A percentile compares a stretch with the other conserved stretches of the same genome.
Evolutionary conservation across 2,113 vertebrate genomes (phyloP).

Genomic region (Electrona antarctica): DNA sequence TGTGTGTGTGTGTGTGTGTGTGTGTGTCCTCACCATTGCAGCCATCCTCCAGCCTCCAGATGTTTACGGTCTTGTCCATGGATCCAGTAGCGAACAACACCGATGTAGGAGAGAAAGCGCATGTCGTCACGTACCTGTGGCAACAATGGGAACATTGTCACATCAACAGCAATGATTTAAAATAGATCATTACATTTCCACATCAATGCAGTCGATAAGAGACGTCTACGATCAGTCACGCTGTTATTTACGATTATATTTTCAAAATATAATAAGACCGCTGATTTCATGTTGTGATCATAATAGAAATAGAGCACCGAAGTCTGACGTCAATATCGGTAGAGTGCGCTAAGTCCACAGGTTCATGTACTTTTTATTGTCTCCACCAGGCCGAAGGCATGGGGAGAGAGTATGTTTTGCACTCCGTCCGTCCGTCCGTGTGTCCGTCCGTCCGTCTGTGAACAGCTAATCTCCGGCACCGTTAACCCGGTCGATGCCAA

Average conservation of each 20-base stretch:
- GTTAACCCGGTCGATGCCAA: too few relatives aligned
- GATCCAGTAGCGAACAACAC: slow-evolving; percentile 92
- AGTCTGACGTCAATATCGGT: too few relatives aligned
- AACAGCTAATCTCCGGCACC: too few relatives aligned
- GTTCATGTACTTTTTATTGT: too few relatives aligned
- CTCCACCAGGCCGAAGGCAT: too few relatives aligned
- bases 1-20: background rate
- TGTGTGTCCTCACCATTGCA: slow-evolving; percentile 69
- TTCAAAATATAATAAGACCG: background rate
- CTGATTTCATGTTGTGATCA: background rate
- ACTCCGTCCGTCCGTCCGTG: too few relatives aligned
- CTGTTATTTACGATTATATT: background rate
- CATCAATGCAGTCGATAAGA: too few relatives aligned
- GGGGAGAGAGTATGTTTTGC: too few relatives aligned
- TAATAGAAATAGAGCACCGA: too few relatives aligned
- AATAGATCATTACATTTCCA: background rate
- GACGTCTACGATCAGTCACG: background rate
- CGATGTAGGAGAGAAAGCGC: slow-evolving; percentile 85
- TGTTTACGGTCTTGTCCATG: slow-evolving; percentile 95
- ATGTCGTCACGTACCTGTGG: slow-evolving; percentile 92
- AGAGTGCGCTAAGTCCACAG: too few relatives aligned
- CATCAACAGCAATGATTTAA: background rate
- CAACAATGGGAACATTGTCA: background rate
- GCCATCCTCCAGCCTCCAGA: slow-evolving; percentile 88
- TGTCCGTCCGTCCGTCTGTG: too few relatives aligned